Percentiles rank a stretch among this genome's conserved stretches.
These are phyloP conservation scores for Plebejus melissa DNA, from an alignment of 2,888 invertebrate genomes.

Conservation along the genomic window DNA sequence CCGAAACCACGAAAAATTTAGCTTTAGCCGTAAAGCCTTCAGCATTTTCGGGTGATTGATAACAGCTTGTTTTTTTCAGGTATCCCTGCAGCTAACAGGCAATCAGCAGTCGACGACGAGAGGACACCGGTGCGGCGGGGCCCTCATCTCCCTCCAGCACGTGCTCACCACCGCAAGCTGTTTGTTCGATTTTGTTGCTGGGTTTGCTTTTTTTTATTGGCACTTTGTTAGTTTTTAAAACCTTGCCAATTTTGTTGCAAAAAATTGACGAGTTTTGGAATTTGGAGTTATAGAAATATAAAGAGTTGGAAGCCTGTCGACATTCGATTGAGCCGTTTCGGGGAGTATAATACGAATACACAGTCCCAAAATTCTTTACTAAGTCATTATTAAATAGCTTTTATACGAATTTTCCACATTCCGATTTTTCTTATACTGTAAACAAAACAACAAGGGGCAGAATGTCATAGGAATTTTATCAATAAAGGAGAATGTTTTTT, in stretches of 20 bases:
- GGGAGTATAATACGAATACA: too few relatives aligned
- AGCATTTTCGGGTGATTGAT: slow-evolving; percentile 3
- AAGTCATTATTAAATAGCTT: too few relatives aligned
- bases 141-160: slow-evolving; percentile 39
- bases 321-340: too few relatives aligned
- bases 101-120: slow-evolving; percentile 33
- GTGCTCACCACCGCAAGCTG: slow-evolving; percentile 41
- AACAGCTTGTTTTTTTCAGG: slow-evolving; percentile 32
- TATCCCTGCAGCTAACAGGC: slow-evolving; percentile 38
- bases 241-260: not conserved
- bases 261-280: too few relatives aligned
- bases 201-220: slow-evolving; percentile 33
- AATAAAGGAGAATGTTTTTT: too few relatives aligned
- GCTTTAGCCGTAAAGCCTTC: not conserved
- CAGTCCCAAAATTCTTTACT: too few relatives aligned
- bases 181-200: slow-evolving; percentile 33
- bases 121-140: slow-evolving; percentile 44
- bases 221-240: not conserved
- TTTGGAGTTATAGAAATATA: too few relatives aligned
- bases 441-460: too few relatives aligned
- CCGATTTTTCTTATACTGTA: too few relatives aligned
- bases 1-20: not conserved
- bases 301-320: too few relatives aligned
- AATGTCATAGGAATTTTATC: too few relatives aligned
- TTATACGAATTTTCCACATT: too few relatives aligned